Evolutionary conservation across 2,113 vertebrate species (phyloP).

Genomic region (Megaceryle maxima): DNA sequence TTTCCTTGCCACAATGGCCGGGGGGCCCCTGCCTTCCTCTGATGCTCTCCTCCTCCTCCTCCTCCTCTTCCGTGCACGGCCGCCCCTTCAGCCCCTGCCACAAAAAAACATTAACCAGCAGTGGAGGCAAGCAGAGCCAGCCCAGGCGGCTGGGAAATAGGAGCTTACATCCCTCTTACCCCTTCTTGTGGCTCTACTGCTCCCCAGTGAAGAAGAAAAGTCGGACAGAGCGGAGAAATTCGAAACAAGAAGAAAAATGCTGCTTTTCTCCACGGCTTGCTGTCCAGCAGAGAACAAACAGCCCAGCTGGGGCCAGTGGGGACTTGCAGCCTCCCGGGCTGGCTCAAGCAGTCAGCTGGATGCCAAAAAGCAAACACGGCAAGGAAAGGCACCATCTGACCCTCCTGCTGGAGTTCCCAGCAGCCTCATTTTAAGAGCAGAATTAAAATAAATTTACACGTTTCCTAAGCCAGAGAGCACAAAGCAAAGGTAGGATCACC

Average conservation of each 20-base stretch:
- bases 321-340: background rate
- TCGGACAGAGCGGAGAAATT: background rate
- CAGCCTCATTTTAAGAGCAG: background rate
- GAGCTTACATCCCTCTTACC: background rate
- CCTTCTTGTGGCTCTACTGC: background rate
- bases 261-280: background rate
- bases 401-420: background rate
- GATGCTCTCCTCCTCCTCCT: background rate
- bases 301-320: conserved; percentile 1
- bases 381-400: conserved; percentile 27
- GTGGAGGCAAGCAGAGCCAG: background rate
- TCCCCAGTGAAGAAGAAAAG: background rate
- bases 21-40: background rate
- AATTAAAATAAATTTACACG: background rate
- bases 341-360: background rate
- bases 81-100: background rate
- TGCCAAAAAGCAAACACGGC: conserved; percentile 35
- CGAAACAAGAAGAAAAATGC: background rate
- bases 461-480: background rate
- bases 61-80: background rate
- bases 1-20: background rate
- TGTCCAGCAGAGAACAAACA: background rate
- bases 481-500: background rate
- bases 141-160: accelerated
- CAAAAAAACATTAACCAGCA: conserved; percentile 48